Conservation (phyloP, 2,113 vertebrate genomes). For the Toxostoma redivivum region DNA sequence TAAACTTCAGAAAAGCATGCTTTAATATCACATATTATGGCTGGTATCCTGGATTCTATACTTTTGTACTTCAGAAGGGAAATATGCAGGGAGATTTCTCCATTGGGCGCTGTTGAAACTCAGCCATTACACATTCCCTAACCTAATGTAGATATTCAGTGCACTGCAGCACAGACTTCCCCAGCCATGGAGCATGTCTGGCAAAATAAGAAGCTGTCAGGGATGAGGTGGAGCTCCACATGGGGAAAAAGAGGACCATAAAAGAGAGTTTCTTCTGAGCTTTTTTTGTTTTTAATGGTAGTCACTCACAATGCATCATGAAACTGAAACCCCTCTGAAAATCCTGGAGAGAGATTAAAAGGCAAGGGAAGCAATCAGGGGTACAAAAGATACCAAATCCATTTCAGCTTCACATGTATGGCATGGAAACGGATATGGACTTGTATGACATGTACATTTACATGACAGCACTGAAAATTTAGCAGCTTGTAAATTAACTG, state of each 20-base stretch:
- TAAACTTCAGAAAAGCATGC: not conserved
- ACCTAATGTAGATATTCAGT: not conserved
- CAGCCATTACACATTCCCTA: not conserved
- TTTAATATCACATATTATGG: not conserved
- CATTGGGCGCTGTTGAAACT: fast-evolving
- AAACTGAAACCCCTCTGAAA: not conserved
- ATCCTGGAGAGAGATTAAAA: not conserved
- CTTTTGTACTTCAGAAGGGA: not conserved
- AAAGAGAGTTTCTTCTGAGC: not conserved
- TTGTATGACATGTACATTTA: not conserved
- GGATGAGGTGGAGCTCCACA: not conserved
- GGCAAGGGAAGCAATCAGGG: not conserved
- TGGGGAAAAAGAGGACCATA: not conserved
- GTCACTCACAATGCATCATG: not conserved
- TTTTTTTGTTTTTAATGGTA: not conserved
- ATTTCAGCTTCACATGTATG: not conserved
- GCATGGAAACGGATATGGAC: not conserved
- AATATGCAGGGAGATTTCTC: not conserved
- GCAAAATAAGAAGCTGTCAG: not conserved
- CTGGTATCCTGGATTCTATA: not conserved
- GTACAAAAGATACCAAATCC: not conserved
- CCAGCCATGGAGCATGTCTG: not conserved
- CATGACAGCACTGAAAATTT: not conserved
- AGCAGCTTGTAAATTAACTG: not conserved
- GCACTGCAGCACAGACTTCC: not conserved